Base-by-base conservation (phyloP, 2,797 vertebrate species). In the Choloepus didactylus region DNA sequence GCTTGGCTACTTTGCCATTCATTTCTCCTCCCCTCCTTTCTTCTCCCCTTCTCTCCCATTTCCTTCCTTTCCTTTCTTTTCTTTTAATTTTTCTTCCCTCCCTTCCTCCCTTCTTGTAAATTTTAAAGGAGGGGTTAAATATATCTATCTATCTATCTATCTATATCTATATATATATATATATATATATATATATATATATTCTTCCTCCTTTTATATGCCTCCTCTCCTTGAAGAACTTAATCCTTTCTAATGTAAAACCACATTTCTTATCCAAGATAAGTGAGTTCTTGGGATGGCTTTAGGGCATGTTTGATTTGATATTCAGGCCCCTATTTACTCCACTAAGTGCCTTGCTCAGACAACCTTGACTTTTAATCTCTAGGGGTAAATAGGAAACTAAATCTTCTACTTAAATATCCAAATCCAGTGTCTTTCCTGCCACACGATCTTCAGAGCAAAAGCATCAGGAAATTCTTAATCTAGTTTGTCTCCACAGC, bases 381-480 rank as follows among this genome's bases (percentile, higher is more conserved):
- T 38, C 79, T 85, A 75, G 9, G 29, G n/a, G 19, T 64, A 70
- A 66, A 23, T 79, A n/a, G 31, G 25, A 85, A 92, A 87, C 7
- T 84, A 56, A 89, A 93, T 87, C 91, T 91, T 96, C 31, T 89
- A 15, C 38, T 77, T 84, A 46, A 87, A 41, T 67, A 85, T 75
- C 70, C 27, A 88, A 77, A 80, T 49, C 38, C 46, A 16, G 9
- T 19, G 49, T 95, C 41, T 51, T 96, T 97, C 60, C 80, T 91
- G 76, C 62, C 70, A 77, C 79, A 85, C 69, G 66, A 95, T 91
- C 51, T 49, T 97, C 44, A 89, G 85, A 93, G 75, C n/a, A 85
- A 96, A 91, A 80, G 25, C 64, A 95, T 95, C 93, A 95, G 95
- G 95, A 97, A 96, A 96, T 94, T 97, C 79, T 93, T 95, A 95